Conservation (phyloP, 2,888 invertebrate genomes). For the Eurytoma adleriae region DNA sequence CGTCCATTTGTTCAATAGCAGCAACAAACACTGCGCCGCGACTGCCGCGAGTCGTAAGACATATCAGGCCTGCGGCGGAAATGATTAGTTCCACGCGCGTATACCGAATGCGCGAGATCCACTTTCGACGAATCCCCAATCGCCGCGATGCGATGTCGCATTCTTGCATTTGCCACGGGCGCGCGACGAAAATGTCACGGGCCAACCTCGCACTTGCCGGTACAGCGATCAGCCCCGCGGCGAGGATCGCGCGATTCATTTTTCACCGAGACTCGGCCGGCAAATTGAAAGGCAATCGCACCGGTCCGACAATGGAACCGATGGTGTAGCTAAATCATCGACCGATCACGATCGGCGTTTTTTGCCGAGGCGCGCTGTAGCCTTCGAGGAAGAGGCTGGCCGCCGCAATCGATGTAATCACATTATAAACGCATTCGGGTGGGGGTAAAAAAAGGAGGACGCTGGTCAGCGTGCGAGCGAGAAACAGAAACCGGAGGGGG, state of each 20-base stretch:
- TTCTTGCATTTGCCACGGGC: background rate
- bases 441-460: conserved; percentile 1
- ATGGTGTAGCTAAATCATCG: too few relatives aligned
- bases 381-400: background rate
- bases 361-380: background rate
- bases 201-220: too few relatives aligned
- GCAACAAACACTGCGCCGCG: background rate
- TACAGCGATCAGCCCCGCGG: too few relatives aligned
- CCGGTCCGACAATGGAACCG: too few relatives aligned
- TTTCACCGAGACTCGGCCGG: too few relatives aligned
- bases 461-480: background rate
- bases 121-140: conserved; percentile 17
- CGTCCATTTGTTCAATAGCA: background rate
- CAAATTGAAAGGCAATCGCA: too few relatives aligned
- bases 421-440: conserved; percentile 27
- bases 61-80: background rate
- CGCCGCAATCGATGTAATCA: conserved; percentile 36
- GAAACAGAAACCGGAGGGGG: background rate
- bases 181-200: background rate
- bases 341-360: background rate
- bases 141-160: background rate
- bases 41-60: too few relatives aligned
- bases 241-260: too few relatives aligned
- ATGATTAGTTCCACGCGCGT: too few relatives aligned
- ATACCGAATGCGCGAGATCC: background rate